Evolutionary conservation across 1,140 invertebrate species (phyloP), one percentile per base, ranked within the genome.

Genomic region (Streblospio benedicti): DNA sequence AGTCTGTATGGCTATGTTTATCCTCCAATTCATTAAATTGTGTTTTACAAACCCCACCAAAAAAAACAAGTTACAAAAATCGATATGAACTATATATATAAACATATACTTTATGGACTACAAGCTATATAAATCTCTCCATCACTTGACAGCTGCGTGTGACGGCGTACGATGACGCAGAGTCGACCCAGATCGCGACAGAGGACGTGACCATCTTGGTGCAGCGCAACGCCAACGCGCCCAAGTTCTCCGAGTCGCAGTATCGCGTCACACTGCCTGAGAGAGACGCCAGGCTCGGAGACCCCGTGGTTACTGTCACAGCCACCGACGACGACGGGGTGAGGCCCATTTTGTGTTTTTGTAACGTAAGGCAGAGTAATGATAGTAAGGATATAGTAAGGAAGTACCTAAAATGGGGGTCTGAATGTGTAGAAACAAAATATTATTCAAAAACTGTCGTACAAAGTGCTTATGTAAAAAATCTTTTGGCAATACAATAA

Each of bases 181-280:
- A 90, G 28, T 90, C 90, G 0, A 85, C 87, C 66, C 78, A 92
- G 52, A 88, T 86, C 1, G 87, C 88, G 0, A 84, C 90, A 2
- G 86, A 86, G 1, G 87, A 87, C 1, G 82, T 95, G 0, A 87
- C 87, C 2, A 84, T 94, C 0, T 90, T 85, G 67, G 88, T 95
- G 4, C 84, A 87, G 49, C 89, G 92, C 69, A 85, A 91, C 2
- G 80, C 80, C 2, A 81, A 80, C 4, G 77, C 82, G 25, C 79
- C 84, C 30, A 86, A 87, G 25, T 93, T 93, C 71, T 85, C 88
- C 6, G 6, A 61, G 31, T 18, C 27, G 9, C 58, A 58, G 16
- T 70, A 66, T 53, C 61, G 31, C 25, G 60, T 53, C 0, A 65
- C 47, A 6, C 65, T 69, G 38, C 47, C 63, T 57, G 72, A 73